phyloP scores from a whole-genome alignment of 2,113 vertebrate genomes.

The Tretioscincus oriximinensis region DNA sequence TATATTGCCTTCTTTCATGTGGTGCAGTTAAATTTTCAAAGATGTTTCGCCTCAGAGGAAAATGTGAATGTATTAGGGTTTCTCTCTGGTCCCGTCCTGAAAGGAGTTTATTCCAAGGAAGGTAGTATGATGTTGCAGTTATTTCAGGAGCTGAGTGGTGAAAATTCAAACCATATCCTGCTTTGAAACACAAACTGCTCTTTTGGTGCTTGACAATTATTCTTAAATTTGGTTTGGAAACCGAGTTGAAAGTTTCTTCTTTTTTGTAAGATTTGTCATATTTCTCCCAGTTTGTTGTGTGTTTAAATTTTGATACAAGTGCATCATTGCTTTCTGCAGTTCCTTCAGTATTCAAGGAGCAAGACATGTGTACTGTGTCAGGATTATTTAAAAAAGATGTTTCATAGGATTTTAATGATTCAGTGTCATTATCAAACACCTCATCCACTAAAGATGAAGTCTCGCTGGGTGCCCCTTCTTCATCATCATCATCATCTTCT shows the following conservation, averaged over 20 bases:
- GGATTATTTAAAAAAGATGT: background rate
- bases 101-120: slow-evolving; percentile 24
- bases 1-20: background rate
- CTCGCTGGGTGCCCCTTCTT: background rate
- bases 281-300: background rate
- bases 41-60: background rate
- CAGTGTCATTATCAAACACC: background rate
- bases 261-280: background rate
- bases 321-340: background rate
- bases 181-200: background rate
- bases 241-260: background rate
- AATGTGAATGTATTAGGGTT: background rate
- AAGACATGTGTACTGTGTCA: background rate
- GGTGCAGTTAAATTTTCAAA: background rate
- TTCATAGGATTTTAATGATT: background rate
- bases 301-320: background rate
- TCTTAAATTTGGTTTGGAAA: background rate
- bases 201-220: background rate
- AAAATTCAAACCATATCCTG: background rate
- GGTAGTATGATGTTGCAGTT: background rate
- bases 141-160: background rate
- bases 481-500: too few species aligned
- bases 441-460: background rate
- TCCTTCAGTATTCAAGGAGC: background rate
- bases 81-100: slow-evolving; percentile 4